These are phyloP conservation scores for Nemotelus nigrinus DNA, from an alignment of 2,888 invertebrate species.

Conservation along the genomic window DNA sequence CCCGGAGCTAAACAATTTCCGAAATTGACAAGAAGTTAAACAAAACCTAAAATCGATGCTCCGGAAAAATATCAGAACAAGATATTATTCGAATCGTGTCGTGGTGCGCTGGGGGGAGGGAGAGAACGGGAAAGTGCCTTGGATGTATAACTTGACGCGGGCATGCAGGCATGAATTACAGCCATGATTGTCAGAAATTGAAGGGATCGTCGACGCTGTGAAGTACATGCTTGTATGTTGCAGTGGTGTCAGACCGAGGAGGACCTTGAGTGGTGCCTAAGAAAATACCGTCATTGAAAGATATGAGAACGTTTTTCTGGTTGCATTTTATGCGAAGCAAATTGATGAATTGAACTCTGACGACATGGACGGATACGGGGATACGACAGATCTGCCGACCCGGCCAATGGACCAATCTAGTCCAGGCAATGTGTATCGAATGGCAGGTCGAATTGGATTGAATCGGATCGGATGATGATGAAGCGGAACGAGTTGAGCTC, in stretches of 20 bases:
- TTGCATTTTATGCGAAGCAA: constrained; percentile 11
- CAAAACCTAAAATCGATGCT: not conserved
- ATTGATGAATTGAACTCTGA: not conserved
- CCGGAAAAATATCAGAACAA: not conserved
- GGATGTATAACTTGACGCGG: too few species aligned
- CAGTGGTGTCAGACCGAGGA: too few species aligned
- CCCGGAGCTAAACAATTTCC: constrained; percentile 21
- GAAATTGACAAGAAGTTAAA: constrained; percentile 14
- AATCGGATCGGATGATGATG: too few species aligned
- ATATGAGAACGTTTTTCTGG: not conserved
- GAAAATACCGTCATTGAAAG: not conserved
- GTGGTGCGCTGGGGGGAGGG: too few species aligned
- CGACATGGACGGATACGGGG: too few species aligned
- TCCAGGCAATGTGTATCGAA: not conserved
- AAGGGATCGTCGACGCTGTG: not conserved
- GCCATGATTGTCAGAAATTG: too few species aligned
- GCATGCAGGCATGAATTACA: too few species aligned
- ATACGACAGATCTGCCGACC: not conserved
- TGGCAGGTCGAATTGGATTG: not conserved
- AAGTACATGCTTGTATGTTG: not conserved
- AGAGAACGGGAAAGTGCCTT: too few species aligned
- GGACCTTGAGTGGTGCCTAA: not conserved
- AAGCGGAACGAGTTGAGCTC: too few species aligned
- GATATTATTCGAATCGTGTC: too few species aligned
- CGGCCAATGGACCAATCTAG: not conserved